Evolutionary conservation across 2,888 invertebrate species (phyloP), one percentile per base, ranked within the genome.

Genomic region (Chelonus formosanus): DNA sequence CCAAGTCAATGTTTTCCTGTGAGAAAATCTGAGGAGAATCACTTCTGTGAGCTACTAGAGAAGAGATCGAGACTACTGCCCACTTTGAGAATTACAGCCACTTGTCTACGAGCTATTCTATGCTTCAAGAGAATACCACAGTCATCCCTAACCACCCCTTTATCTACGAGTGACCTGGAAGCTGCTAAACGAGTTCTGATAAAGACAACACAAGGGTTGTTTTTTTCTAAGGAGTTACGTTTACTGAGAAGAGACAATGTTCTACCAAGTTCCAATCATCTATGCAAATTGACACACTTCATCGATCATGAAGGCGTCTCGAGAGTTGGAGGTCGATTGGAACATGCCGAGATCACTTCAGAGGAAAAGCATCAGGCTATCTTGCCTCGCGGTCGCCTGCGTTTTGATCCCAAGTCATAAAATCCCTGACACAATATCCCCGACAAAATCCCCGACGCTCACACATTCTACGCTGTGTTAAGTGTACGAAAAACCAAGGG

Each of bases 241-340:
- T 1, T 40, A 40, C 40, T 40, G 4, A 54, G 59, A 47, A 54
- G 5, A 5, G 54, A 35, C 3, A n/a, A 32, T 0, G 3, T 32
- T 4, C 54, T 67, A n/a, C 44, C 43, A 0, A 6, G 5, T 7
- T 40, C 54, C 10, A 45, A 63, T 31, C 57, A 55, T 1, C 35
- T 69, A n/a, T 35, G 35, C 6, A n/a, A 43, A 4, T 53, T 66
- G 32, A 67, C 57, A 0, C 66, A 62, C 3, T 67, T 59, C 45
- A 36, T 70, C 5, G 67, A 70, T 50, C 5, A 6, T 0, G n/a
- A 35, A 3, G 68, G 66, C 0, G 45, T 62, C 0, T 44, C 70
- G 20, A 47, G 69, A n/a, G 65, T 71, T 5, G 65, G 71, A 4
- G 68, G 70, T 0, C 32, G 69, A 1, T 50, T 70, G 3, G 10